Base-by-base conservation (phyloP, 1,140 invertebrate species). In the Ephestia elutella region DNA sequence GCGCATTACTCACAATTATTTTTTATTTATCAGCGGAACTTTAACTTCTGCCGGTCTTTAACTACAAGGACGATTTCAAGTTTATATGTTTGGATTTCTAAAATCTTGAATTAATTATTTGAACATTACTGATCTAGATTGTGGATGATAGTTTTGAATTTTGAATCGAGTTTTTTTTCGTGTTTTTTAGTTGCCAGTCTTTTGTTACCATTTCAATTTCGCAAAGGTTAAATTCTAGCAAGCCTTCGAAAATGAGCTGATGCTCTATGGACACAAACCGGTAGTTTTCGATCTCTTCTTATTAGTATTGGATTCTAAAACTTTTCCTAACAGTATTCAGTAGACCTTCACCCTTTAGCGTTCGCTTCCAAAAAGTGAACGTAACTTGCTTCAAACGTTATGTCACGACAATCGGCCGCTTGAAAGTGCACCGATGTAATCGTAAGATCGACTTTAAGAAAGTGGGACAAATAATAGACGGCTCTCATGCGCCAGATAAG, bases 381-480 rank as follows among this genome's bases (percentile, higher is more conserved):
- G 64, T 65, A 63, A 62, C 66, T 57, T 53, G 60, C 66, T 60
- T 59, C 55, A 56, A 56, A 53, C 59, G 61, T 77, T 80, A 77
- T 73, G 71, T 75, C 73, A 78, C 65, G 65, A 64, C 65, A 67
- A 70, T 66, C 68, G 51, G 65, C 69, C 63, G 51, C 35, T 73
- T 57, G 62, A 71, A 78, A 83, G 73, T 73, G 65, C 67, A 66
- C 50, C 64, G 64, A 66, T 72, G 62, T 73, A 73, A 76, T 79
- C 65, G 64, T 61, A 62, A 66, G 70, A 78, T 65, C 70, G 49
- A 51, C 55, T 21, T 30, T 57, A 66, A 60, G 78, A 87, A 87
- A 80, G 75, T 87, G 63, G 82, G 77, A 63, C 81, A 78, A 82
- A 73, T 78, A 84, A 79, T 82, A 80, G 73, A 74, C 71, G 65